phyloP scores from a whole-genome alignment of 1,140 invertebrate genomes.

The Penaeus chinensis region DNA sequence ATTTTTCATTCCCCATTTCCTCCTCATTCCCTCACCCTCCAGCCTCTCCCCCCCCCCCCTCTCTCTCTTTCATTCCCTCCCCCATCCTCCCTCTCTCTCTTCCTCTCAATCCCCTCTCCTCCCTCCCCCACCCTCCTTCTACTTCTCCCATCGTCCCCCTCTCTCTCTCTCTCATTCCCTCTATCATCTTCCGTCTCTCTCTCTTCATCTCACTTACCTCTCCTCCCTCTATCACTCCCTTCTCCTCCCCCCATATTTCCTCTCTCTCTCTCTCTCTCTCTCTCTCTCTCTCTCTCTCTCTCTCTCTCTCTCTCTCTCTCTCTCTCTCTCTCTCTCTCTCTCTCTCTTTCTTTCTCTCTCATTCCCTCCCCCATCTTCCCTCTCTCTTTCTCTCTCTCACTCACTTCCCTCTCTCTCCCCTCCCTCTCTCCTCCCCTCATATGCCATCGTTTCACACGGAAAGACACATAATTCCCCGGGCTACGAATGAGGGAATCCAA shows the following conservation, averaged over 20 bases:
- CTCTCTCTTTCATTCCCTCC: no score
- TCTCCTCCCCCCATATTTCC: no score
- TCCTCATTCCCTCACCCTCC: no score
- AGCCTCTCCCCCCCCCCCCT: no score
- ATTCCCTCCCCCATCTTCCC: neutral
- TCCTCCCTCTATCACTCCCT: neutral
- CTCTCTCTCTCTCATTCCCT: neutral
- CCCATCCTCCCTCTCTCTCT: no score
- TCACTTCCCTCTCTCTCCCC: neutral
- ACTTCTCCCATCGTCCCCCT: neutral
- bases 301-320: neutral
- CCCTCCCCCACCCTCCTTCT: neutral
- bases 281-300: neutral
- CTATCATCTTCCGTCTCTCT: neutral
- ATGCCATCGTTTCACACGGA: no score
- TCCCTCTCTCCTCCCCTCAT: no score
- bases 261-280: no score
- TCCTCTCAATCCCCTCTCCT: neutral
- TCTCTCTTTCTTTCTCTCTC: neutral
- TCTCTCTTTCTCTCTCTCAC: neutral
- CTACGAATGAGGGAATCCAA: no score
- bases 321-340: neutral
- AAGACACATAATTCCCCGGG: no score
- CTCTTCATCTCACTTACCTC: neutral
- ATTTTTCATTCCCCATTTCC: no score